A percentile compares a stretch with the other conserved stretches of the same genome.
phyloP scores from a whole-genome alignment of 2,113 vertebrate genomes.

The Excalfactoria chinensis region DNA sequence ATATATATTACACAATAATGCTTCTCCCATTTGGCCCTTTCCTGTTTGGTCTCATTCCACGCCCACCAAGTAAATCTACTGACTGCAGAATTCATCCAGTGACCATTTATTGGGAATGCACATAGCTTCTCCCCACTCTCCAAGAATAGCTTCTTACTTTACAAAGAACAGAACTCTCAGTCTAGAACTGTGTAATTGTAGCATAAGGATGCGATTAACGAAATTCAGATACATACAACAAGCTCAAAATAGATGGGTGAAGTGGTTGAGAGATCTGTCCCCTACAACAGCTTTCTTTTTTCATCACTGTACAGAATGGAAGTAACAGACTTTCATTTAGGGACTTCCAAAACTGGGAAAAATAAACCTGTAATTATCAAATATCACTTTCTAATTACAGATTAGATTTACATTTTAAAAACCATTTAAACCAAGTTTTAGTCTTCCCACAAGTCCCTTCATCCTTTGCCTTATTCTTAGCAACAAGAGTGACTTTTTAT shows the following conservation, averaged over 20 bases:
- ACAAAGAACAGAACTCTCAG: not conserved
- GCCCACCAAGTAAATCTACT: fast-evolving
- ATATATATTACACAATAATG: too few relatives aligned
- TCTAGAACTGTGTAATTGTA: not conserved
- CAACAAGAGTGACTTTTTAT: not conserved
- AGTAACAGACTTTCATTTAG: not conserved
- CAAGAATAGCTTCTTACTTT: not conserved
- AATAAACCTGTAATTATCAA: not conserved
- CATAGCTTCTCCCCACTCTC: not conserved
- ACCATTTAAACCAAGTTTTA: not conserved
- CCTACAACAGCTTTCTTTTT: not conserved
- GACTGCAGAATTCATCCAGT: not conserved
- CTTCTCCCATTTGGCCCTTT: not conserved
- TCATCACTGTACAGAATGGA: not conserved
- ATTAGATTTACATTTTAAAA: not conserved
- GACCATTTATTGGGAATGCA: not conserved
- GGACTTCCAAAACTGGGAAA: not conserved
- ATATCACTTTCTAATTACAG: not conserved
- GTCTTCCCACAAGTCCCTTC: not conserved
- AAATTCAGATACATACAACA: not conserved
- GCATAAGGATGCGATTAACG: not conserved
- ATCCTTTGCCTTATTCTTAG: not conserved
- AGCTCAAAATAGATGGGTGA: not conserved
- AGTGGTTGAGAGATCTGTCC: not conserved
- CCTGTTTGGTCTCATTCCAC: not conserved